These are phyloP conservation scores for Tuta absoluta DNA, from an alignment of 2,888 invertebrate genomes.

Conservation along the genomic window DNA sequence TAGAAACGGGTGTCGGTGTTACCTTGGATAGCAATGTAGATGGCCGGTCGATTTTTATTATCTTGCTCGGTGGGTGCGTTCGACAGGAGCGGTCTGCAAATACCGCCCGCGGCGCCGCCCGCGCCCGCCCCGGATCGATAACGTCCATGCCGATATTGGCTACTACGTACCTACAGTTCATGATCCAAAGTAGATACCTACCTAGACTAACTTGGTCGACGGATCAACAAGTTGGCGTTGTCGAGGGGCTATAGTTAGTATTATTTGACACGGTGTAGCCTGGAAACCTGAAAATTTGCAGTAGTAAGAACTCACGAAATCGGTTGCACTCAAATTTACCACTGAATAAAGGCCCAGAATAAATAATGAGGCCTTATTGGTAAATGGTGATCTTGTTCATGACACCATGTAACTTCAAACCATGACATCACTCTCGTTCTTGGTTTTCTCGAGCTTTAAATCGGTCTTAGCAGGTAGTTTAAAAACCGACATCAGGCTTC, in stretches of 20 bases:
- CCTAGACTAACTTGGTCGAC: neutral
- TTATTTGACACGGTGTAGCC: neutral
- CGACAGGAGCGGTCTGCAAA: slow-evolving; percentile 73
- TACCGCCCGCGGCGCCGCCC: slow-evolving; percentile 48
- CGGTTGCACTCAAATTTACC: too few species aligned
- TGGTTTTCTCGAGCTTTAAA: too few species aligned
- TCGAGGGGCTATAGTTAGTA: too few species aligned
- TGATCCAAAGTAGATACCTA: neutral
- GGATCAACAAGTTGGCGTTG: neutral
- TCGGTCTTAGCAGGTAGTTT: too few species aligned
- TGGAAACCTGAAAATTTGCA: neutral
- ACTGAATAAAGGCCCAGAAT: too few species aligned
- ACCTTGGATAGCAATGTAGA: slow-evolving; percentile 33
- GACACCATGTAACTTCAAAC: too few species aligned
- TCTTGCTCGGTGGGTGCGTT: slow-evolving; percentile 69
- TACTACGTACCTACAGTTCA: neutral
- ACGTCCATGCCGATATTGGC: slow-evolving; percentile 30
- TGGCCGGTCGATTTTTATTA: slow-evolving; percentile 76
- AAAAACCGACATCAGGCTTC: too few species aligned
- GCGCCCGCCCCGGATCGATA: slow-evolving; percentile 70
- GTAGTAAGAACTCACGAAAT: too few species aligned
- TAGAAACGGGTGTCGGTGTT: slow-evolving; percentile 41
- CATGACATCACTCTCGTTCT: too few species aligned
- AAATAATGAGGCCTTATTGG: too few species aligned
- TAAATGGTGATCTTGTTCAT: too few species aligned